Percentiles rank a stretch among this genome's conserved stretches.
These are phyloP conservation scores for Drosophila nr. perissopoda DNA, from an alignment of 2,888 invertebrate species.

Conservation along the genomic window DNA sequence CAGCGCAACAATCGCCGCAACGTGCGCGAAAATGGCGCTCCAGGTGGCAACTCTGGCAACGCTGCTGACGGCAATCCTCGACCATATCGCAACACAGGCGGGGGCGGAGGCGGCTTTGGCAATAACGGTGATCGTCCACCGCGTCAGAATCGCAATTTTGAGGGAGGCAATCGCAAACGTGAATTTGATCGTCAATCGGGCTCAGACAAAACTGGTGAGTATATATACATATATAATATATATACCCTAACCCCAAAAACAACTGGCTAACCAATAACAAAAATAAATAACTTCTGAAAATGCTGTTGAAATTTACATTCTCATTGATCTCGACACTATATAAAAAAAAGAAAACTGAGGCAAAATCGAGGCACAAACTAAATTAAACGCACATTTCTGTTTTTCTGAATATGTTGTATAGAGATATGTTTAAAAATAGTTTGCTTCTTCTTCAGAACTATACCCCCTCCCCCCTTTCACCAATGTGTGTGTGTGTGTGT, in stretches of 20 bases:
- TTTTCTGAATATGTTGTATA: slow-evolving; percentile 47
- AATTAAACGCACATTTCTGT: slow-evolving; percentile 41
- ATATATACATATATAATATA: neutral
- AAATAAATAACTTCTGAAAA: neutral
- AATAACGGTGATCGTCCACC: slow-evolving; percentile 69
- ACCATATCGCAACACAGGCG: slow-evolving; percentile 57
- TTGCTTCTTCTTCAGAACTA: slow-evolving; percentile 44
- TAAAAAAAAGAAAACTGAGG: slow-evolving; percentile 26
- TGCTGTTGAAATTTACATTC: neutral
- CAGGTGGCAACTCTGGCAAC: slow-evolving; percentile 70
- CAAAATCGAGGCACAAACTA: slow-evolving; percentile 16
- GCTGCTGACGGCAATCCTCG: slow-evolving; percentile 59
- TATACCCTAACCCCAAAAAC: slow-evolving; percentile 26
- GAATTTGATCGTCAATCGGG: slow-evolving; percentile 98
- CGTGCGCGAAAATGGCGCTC: slow-evolving; percentile 85
- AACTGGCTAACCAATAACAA: neutral
- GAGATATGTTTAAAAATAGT: slow-evolving; percentile 73
- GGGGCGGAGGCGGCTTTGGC: slow-evolving; percentile 42
- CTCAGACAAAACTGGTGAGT: slow-evolving; percentile 94
- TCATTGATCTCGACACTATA: neutral
- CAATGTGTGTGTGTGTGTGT: neutral
- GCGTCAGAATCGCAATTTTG: slow-evolving; percentile 84
- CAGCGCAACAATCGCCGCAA: slow-evolving; percentile 87
- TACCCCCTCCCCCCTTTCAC: neutral
- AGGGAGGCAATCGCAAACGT: slow-evolving; percentile 87